Percentiles rank a stretch among this genome's conserved stretches.
These are phyloP conservation scores for Acrossocheilus wenchowensis DNA, from an alignment of 2,797 vertebrate genomes.

Conservation along the genomic window DNA sequence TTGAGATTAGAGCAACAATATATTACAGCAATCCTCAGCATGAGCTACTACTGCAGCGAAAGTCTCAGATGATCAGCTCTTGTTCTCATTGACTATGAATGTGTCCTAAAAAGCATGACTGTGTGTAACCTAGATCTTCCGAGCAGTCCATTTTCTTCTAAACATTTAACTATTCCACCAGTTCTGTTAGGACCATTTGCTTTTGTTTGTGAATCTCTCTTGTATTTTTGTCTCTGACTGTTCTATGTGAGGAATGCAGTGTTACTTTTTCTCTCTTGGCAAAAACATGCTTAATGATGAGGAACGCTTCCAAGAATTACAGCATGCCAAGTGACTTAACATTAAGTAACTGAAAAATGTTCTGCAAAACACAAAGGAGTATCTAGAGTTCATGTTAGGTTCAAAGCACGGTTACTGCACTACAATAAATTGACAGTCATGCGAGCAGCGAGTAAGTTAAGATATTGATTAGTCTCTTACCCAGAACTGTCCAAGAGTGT, in stretches of 20 bases:
- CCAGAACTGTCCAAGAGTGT: constrained; percentile 98
- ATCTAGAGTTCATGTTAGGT: constrained; percentile 37
- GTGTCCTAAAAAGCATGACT: constrained; percentile 15
- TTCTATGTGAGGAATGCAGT: constrained; percentile 58
- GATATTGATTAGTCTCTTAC: constrained; percentile 73
- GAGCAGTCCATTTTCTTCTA: constrained; percentile 11
- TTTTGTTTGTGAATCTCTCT: constrained; percentile 55
- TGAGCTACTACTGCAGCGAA: constrained; percentile 44
- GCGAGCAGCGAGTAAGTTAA: constrained; percentile 7
- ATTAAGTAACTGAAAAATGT: constrained; percentile 56
- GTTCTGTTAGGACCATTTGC: constrained; percentile 50
- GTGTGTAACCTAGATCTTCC: constrained; percentile 11
- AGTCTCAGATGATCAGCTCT: constrained; percentile 51
- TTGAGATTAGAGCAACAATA: constrained; percentile 61
- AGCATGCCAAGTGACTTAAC: constrained; percentile 52
- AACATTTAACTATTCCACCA: constrained; percentile 32
- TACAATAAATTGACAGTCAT: constrained; percentile 8
- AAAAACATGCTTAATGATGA: constrained; percentile 57
- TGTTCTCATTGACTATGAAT: constrained; percentile 46
- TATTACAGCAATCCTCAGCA: constrained; percentile 51
- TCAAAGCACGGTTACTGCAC: constrained; percentile 43
- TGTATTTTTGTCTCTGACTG: constrained; percentile 52
- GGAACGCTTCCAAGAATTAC: constrained; percentile 52
- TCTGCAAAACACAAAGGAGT: constrained; percentile 55
- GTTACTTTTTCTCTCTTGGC: constrained; percentile 55